phyloP scores from a whole-genome alignment of 2,113 vertebrate species.

The Osmerus eperlanus region DNA sequence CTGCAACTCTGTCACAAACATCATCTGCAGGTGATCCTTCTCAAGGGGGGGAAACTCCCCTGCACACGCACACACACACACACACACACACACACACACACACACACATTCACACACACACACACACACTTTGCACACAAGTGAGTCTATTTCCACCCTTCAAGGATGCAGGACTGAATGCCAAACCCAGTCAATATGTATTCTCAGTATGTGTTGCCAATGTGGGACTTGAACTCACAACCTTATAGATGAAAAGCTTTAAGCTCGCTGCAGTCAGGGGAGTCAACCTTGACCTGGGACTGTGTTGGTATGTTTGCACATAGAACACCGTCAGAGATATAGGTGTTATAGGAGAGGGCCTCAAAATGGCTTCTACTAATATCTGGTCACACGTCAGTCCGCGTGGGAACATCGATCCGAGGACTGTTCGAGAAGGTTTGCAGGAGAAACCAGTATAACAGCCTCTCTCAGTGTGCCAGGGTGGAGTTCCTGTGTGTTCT shows the following conservation, averaged over 20 bases:
- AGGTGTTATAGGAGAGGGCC: neutral
- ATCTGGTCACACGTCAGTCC: too few relatives aligned
- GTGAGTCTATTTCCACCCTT: neutral
- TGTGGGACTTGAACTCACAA: neutral
- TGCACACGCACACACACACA: neutral
- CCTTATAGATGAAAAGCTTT: neutral
- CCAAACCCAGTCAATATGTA: too few relatives aligned
- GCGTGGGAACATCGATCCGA: too few relatives aligned
- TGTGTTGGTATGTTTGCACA: neutral
- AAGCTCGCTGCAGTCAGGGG: neutral
- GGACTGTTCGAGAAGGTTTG: too few relatives aligned
- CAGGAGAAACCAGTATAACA: too few relatives aligned
- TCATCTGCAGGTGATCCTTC: conserved; percentile 60
- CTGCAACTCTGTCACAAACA: conserved; percentile 59
- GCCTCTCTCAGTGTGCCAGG: too few relatives aligned
- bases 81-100: neutral
- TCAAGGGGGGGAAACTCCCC: neutral
- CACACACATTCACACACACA: neutral
- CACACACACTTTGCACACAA: neutral
- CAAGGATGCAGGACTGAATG: too few relatives aligned
- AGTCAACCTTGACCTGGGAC: too few relatives aligned
- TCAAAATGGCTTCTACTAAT: neutral
- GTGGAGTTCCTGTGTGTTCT: too few relatives aligned
- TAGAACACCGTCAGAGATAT: neutral
- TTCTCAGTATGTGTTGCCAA: too few relatives aligned